A percentile compares a stretch with the other conserved stretches of the same genome.
Evolutionary conservation across 1,140 invertebrate genomes (phyloP).

Genomic region (Pemphigus obesinymphae): DNA sequence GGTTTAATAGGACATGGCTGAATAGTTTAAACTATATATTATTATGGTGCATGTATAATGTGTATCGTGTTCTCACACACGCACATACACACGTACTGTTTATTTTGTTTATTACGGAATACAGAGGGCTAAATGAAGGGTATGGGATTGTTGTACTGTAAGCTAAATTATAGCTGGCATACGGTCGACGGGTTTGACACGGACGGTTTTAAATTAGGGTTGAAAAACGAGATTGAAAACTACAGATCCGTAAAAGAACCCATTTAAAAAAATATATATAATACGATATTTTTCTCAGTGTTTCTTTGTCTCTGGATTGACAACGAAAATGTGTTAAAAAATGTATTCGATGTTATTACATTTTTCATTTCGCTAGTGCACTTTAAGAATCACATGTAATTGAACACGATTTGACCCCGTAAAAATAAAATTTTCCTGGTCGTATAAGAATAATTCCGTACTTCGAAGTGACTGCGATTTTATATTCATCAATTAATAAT

Average conservation of each 20-base stretch:
- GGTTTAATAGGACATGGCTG: slow-evolving; percentile 6
- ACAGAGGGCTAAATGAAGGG: background rate
- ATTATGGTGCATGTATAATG: background rate
- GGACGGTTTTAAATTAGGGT: background rate
- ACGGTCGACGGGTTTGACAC: background rate
- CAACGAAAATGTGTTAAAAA: background rate
- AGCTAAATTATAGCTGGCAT: background rate
- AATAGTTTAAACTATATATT: background rate
- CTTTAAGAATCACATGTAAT: no score
- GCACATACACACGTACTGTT: background rate
- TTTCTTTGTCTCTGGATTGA: background rate
- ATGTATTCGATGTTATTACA: slow-evolving; percentile 8
- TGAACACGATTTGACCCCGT: no score
- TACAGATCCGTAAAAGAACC: background rate
- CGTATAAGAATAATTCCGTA: background rate
- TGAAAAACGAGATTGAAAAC: background rate
- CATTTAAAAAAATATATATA: background rate
- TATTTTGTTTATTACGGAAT: background rate
- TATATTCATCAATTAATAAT: background rate
- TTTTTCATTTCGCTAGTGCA: slow-evolving; percentile 3
- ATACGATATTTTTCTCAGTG: no score
- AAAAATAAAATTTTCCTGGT: no score
- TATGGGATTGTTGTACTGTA: background rate
- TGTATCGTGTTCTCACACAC: background rate
- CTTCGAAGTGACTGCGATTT: background rate